Conservation (phyloP, 2,113 vertebrate species). For the Bucco capensis region DNA sequence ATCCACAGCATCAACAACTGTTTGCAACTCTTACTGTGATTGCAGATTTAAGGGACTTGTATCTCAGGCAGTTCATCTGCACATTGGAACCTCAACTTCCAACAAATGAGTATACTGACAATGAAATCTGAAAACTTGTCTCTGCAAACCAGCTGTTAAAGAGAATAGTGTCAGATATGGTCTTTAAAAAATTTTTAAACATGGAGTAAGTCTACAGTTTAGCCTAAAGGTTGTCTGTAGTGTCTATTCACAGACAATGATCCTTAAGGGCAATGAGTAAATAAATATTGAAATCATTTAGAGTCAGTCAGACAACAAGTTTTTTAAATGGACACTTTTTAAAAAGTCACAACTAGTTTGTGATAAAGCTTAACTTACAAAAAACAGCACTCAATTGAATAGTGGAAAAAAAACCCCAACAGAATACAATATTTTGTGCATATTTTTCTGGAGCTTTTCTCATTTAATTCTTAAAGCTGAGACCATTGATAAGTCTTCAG, state of each 20-base stretch:
- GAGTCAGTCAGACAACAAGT: neutral
- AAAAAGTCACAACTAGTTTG: neutral
- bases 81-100: neutral
- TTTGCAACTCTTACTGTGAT: neutral
- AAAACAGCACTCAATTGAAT: neutral
- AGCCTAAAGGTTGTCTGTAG: neutral
- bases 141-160: neutral
- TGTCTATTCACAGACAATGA: neutral
- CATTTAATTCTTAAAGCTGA: neutral
- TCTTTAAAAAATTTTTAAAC: neutral
- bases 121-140: neutral
- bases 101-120: neutral
- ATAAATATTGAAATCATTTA: neutral
- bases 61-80: neutral
- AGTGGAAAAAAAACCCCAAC: neutral
- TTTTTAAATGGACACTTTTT: neutral
- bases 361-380: neutral
- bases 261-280: neutral
- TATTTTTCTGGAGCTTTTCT: neutral
- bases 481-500: neutral
- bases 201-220: neutral
- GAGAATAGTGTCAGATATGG: neutral
- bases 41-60: neutral
- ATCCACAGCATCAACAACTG: neutral
- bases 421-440: neutral